Conservation (phyloP, 2,888 invertebrate species). For the Isoperla grammatica region DNA sequence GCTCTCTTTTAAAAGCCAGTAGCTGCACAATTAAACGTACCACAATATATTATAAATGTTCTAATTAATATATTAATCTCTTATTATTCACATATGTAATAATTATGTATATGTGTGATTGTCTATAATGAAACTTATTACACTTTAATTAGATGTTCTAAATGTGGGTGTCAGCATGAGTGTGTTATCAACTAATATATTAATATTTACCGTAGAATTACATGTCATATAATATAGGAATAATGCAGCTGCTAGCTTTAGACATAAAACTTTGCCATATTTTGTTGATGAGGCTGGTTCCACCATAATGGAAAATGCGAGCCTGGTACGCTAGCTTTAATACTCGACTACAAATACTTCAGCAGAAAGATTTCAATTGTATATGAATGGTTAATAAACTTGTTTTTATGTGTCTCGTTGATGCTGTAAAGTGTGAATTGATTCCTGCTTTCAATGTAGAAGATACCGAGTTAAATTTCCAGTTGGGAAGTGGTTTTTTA, state of each 20-base stretch:
- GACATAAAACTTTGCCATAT: slow-evolving; percentile 1
- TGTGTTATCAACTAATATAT: slow-evolving; percentile 16
- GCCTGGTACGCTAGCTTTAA: too few species aligned
- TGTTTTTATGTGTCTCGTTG: too few species aligned
- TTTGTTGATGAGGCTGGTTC: slow-evolving; percentile 14
- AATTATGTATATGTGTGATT: slow-evolving; percentile 13
- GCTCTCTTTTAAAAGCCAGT: slow-evolving; percentile 18
- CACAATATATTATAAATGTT: slow-evolving; percentile 22
- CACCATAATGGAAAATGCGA: too few species aligned
- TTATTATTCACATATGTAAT: slow-evolving; percentile 20
- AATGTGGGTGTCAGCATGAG: slow-evolving; percentile 23
- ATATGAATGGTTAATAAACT: too few species aligned
- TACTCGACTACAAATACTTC: too few species aligned
- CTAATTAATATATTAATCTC: slow-evolving; percentile 10
- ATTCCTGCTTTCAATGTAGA: too few species aligned
- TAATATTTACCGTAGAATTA: slow-evolving; percentile 16
- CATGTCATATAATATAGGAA: slow-evolving; percentile 7
- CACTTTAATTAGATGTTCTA: slow-evolving; percentile 21
- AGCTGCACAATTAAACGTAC: slow-evolving; percentile 19
- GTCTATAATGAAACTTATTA: slow-evolving; percentile 12
- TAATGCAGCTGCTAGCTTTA: slow-evolving; percentile 21
- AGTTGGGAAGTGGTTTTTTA: too few species aligned
- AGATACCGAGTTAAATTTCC: too few species aligned
- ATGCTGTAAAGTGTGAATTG: too few species aligned
- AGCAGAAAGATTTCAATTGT: too few species aligned